These are phyloP conservation scores for Anneissia japonica DNA, from an alignment of 35 echinoderm and acorn worm genomes.

Conservation along the genomic window DNA sequence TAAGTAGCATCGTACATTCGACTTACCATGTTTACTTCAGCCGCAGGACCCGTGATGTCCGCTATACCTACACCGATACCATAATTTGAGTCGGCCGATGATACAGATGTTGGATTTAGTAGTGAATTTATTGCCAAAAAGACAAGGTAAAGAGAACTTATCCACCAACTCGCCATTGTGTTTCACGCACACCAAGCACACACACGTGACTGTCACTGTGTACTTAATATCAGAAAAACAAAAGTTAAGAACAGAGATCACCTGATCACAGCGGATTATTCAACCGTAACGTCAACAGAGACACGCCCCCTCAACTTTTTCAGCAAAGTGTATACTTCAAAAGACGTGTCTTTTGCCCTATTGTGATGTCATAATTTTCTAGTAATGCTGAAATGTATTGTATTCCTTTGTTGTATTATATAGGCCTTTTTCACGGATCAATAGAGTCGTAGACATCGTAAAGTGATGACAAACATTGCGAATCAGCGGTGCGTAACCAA, in stretches of 20 bases:
- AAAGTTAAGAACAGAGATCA: not conserved
- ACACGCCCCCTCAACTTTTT: not conserved
- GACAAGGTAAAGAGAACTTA: not conserved
- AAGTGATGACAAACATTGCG: no score
- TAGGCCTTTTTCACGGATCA: no score
- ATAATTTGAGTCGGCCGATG: slow-evolving; percentile 19
- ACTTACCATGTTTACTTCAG: slow-evolving; percentile 84
- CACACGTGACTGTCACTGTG: not conserved
- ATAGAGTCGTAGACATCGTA: no score
- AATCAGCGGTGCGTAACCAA: no score
- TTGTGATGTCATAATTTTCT: no score
- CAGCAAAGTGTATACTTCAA: no score
- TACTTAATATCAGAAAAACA: not conserved
- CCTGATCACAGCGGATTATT: not conserved
- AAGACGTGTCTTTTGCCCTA: no score
- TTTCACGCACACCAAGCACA: not conserved
- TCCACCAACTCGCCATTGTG: not conserved
- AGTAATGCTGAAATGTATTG: no score
- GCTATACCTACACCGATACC: slow-evolving; percentile 74
- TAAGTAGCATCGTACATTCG: no score
- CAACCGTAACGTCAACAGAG: not conserved
- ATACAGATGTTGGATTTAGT: not conserved
- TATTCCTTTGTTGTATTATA: no score
- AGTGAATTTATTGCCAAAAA: not conserved
- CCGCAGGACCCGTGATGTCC: slow-evolving; percentile 87